phyloP scores from a whole-genome alignment of 2,113 vertebrate species.

The Platysteira castanea region DNA sequence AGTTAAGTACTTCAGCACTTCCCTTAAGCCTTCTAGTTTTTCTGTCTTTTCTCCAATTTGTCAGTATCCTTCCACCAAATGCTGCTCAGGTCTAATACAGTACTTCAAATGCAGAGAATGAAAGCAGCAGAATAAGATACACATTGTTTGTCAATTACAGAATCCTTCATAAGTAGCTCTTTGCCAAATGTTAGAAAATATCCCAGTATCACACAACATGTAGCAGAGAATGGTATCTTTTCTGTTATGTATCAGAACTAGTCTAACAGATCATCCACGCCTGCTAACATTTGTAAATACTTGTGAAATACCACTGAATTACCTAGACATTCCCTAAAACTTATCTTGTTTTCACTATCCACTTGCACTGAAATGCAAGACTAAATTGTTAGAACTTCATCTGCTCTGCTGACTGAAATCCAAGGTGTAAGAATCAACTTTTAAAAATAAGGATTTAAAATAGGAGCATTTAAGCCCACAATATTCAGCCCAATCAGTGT shows the following conservation, averaged over 20 bases:
- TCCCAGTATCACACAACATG: accelerated
- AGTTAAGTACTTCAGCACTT: not conserved
- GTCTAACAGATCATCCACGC: not conserved
- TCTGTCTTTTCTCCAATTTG: not conserved
- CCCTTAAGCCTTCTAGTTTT: not conserved
- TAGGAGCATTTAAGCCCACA: not conserved
- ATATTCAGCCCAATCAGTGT: not conserved
- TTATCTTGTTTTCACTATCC: not conserved
- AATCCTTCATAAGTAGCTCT: not conserved
- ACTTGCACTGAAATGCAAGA: not conserved
- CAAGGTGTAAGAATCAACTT: not conserved
- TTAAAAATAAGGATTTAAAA: not conserved
- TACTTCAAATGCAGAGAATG: not conserved
- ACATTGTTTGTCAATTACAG: not conserved
- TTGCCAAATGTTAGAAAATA: not conserved
- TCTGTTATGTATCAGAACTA: not conserved
- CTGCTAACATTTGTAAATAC: not conserved
- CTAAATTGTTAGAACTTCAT: not conserved
- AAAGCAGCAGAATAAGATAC: not conserved
- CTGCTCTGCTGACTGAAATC: not conserved
- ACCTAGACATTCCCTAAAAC: not conserved
- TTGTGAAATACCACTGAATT: not conserved
- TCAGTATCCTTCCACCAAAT: not conserved
- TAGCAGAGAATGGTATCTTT: not conserved
- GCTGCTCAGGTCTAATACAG: not conserved